These are phyloP conservation scores for Mesaphorura yosii DNA, from an alignment of 1,140 invertebrate species.

Conservation along the genomic window DNA sequence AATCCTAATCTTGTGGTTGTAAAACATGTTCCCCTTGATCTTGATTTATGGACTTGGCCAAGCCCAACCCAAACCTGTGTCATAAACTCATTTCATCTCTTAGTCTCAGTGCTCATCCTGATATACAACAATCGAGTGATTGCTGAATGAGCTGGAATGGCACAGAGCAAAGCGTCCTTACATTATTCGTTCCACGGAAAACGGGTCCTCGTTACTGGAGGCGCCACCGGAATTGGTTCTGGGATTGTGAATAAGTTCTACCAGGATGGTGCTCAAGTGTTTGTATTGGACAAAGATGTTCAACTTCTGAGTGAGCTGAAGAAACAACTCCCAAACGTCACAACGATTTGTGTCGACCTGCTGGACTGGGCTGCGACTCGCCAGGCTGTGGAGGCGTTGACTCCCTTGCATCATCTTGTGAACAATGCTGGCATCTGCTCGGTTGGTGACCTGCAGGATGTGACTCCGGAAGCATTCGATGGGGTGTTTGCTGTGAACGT, in stretches of 20 bases:
- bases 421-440: slow-evolving; percentile 20
- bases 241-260: slow-evolving; percentile 17
- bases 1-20: no score
- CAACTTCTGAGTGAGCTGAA: slow-evolving; percentile 9
- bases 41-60: no score
- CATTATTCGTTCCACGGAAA: slow-evolving; percentile 9
- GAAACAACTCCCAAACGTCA: background rate
- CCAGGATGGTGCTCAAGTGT: slow-evolving; percentile 12
- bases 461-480: slow-evolving; percentile 31
- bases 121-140: no score
- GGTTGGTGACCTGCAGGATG: background rate
- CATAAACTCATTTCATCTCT: no score
- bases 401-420: slow-evolving; percentile 19
- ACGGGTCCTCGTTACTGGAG: slow-evolving; percentile 11
- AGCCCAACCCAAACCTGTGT: no score
- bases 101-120: no score
- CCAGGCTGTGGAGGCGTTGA: slow-evolving; percentile 4
- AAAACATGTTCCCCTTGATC: no score
- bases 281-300: slow-evolving; percentile 18
- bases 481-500: background rate
- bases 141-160: no score
- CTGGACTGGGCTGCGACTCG: slow-evolving; percentile 17
- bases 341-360: slow-evolving; percentile 14
- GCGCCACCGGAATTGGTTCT: slow-evolving; percentile 16
- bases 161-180: no score